Evolutionary conservation across 2,797 vertebrate species (phyloP), one percentile per base, ranked within the genome.

Genomic region (Pygocentrus nattereri): DNA sequence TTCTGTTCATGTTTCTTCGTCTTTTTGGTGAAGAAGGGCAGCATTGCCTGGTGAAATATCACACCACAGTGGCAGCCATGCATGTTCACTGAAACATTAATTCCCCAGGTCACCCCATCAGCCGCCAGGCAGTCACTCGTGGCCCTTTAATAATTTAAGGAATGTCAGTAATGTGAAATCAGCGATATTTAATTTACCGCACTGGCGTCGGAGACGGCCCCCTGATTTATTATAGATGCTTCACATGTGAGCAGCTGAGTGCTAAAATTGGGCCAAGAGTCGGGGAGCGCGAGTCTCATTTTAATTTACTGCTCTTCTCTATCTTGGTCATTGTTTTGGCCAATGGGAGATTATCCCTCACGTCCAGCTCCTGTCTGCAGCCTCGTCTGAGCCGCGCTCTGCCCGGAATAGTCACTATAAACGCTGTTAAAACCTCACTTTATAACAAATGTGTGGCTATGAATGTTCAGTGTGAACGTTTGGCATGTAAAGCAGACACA

Each of bases 221-320:
- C 89, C 93, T 91, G 93, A 94, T 92, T 93, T 93, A 93, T 93
- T 90, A 91, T 86, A 88, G 89, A 79, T 67, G 56, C 82, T 80
- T 88, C 91, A 91, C 91, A 93, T 92, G 90, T 82, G 87, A 92
- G 89, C 93, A 94, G 93, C 94, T 94, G 93, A 91, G 93, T 90
- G 90, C 92, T 93, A 89, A 91, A 93, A 91, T 92, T 92, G 89
- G 92, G 92, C 92, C 92, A 92, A 79, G 73, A 92, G 91, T 93
- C 91, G 90, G 80, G 2, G 91, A 90, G 75, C 89, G 91, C 89
- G 90, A 85, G 93, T 90, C 88, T 88, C 90, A 90, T 87, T 87
- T 74, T 76, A 82, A 87, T 89, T 47, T 31, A 21, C 58, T n/a
- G 54, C 50, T n/a, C 19, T 31, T 59, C 50, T 68, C 70, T 69